Conservation (phyloP, 2,888 invertebrate species). For the Drosophila trichaetosa region DNA sequence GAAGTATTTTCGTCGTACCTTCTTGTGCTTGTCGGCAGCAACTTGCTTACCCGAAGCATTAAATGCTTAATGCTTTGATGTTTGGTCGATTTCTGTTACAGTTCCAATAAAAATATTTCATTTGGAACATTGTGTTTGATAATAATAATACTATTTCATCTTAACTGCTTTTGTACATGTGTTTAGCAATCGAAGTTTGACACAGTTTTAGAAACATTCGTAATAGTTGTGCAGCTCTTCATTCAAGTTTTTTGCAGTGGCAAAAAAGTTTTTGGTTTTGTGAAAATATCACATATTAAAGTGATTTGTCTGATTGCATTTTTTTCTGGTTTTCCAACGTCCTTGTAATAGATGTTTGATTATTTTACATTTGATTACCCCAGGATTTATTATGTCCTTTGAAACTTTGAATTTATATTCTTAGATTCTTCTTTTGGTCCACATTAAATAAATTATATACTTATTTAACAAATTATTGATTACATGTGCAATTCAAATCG, state of each 20-base stretch:
- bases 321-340: not conserved
- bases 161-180: slow-evolving; percentile 2
- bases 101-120: slow-evolving; percentile 6
- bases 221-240: too few relatives aligned
- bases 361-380: not conserved
- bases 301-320: not conserved
- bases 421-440: too few relatives aligned
- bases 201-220: not conserved
- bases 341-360: not conserved
- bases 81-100: slow-evolving; percentile 52
- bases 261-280: not conserved
- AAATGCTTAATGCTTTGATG: slow-evolving; percentile 24
- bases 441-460: too few relatives aligned
- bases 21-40: slow-evolving; percentile 48
- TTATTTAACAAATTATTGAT: too few relatives aligned
- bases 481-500: not conserved
- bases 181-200: not conserved
- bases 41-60: slow-evolving; percentile 15
- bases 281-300: not conserved
- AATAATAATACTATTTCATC: not conserved
- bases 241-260: not conserved
- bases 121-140: not conserved
- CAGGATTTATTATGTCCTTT: not conserved
- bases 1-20: slow-evolving; percentile 48
- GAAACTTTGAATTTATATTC: too few relatives aligned